A percentile compares a stretch with the other conserved stretches of the same genome.
Conservation (phyloP, 2,888 invertebrate genomes). For the Aphelenchoides bicaudatus region DNA sequence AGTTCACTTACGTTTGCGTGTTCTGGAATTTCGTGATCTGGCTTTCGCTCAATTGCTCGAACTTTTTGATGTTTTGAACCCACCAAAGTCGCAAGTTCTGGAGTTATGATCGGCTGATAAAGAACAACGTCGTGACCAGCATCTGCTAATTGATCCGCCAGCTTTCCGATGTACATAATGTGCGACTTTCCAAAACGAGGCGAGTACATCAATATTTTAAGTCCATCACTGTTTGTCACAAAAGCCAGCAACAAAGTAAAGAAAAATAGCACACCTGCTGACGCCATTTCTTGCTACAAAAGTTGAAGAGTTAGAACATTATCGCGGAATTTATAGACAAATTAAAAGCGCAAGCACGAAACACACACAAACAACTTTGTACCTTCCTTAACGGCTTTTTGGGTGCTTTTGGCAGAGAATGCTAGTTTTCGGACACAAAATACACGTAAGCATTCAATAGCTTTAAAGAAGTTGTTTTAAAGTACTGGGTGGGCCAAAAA, state of each 20-base stretch:
- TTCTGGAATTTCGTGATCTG: not conserved
- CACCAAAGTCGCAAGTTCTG: not conserved
- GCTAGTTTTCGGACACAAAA: too few relatives aligned
- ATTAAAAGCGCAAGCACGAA: too few relatives aligned
- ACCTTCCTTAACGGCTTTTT: too few relatives aligned
- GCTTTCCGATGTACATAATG: slow-evolving; percentile 28
- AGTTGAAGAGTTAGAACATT: too few relatives aligned
- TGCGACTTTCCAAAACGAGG: slow-evolving; percentile 36
- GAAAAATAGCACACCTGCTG: too few relatives aligned
- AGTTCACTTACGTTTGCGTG: not conserved
- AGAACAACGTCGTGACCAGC: slow-evolving; percentile 27
- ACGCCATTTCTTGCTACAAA: too few relatives aligned
- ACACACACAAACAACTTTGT: too few relatives aligned
- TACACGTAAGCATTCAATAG: too few relatives aligned
- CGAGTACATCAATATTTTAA: slow-evolving; percentile 16
- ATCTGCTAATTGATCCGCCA: slow-evolving; percentile 24
- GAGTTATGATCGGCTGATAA: not conserved
- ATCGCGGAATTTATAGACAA: too few relatives aligned
- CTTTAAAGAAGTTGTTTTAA: too few relatives aligned
- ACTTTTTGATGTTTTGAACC: not conserved
- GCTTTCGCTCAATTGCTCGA: not conserved
- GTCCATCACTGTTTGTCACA: not conserved
- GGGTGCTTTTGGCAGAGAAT: too few relatives aligned
- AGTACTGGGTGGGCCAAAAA: too few relatives aligned
- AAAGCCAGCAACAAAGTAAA: not conserved